Evolutionary conservation across 2,797 vertebrate genomes (phyloP), one percentile per base, ranked within the genome.

Genomic region (Paedocypris micromegethes): DNA sequence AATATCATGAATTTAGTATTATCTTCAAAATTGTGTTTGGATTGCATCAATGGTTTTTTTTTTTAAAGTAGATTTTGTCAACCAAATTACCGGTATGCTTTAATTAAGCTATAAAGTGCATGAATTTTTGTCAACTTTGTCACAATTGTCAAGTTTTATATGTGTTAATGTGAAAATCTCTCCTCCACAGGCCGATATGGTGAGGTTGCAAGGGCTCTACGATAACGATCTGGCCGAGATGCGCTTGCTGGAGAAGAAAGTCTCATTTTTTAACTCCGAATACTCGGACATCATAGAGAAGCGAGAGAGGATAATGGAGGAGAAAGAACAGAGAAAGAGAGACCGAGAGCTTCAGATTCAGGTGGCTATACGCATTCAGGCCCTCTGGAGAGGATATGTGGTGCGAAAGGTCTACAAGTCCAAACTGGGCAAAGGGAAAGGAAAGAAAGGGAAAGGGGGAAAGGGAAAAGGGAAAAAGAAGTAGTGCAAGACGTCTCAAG

Each of bases 351-450:
- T 73, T 55, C 90, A 86, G 86, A 87, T 80, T n/a, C 76, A 52
- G 4, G 92, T 91, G 0, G 88, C 90, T 51, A 79, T 84, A 0
- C 6, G 86, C 8, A 90, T 91, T 82, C 95, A 98, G 76, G 88
- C 92, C n/a, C 72, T 86, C 77, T 95, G 92, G 93, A 95, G 88
- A 83, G 95, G 93, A 54, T 91, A 88, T 83, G 73, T 83, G 54
- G 87, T 90, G 39, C 90, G 93, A 44, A 88, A 85, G 53, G 52
- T 84, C 75, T 80, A 91, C 72, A 90, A 76, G 72, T 73, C 80
- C 69, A 91, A 23, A 23, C 23, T 23, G 83, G 69, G 80, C 76
- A 73, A 93, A 90, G 72, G 42, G 81, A 67, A 87, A 88, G 68
- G 83, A 83, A 60, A 78, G 72, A 70, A 88, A 85, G 60, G 23